Evolutionary conservation across 2,888 invertebrate genomes (phyloP), one percentile per base, ranked within the genome.

Genomic region (Nomada flava): DNA sequence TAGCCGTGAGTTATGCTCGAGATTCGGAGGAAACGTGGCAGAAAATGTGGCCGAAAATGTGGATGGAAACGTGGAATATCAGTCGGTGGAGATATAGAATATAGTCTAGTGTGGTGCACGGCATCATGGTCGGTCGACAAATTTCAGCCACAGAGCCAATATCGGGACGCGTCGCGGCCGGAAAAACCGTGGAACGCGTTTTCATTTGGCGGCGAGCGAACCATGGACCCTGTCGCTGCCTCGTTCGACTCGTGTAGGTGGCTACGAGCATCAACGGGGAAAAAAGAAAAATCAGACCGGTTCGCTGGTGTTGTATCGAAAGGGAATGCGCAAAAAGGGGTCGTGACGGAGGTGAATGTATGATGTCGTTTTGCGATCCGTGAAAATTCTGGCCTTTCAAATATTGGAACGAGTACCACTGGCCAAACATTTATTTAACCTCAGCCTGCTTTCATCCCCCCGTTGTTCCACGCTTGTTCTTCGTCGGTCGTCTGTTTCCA

Each of bases 401-500:
- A 88, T 86, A 88, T 88, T 85, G 82, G 63, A 79, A 68, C 82
- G 77, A 76, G 42, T 76, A 75, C 79, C 80, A 65, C 74, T 44
- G 79, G 55, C 26, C 79, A 87, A 87, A 87, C 80, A 84, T 87
- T 87, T 87, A 82, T 84, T 86, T 82, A 87, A 77, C 82, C 76
- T 64, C 63, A 44, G 26, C 42, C 44, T 50, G 13, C 53, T 44
- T 20, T 29, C 44, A n/a, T 7, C 18, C 36, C 20, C 18, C n/a
- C 2, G 29, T 20, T 23, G 26, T 15, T 15, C 7, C 23, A 2
- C 15, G 9, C 7, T 36, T 18, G 29, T 53, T 63, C 50, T 55
- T 50, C 72, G 67, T 71, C 64, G 53, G 60, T 36, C 29, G 26
- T 53, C 26, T 10, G 7, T 15, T 2, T 23, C 23, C 11, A 15